Conservation (phyloP, 1,140 invertebrate species). For the Mamestra configurata region DNA sequence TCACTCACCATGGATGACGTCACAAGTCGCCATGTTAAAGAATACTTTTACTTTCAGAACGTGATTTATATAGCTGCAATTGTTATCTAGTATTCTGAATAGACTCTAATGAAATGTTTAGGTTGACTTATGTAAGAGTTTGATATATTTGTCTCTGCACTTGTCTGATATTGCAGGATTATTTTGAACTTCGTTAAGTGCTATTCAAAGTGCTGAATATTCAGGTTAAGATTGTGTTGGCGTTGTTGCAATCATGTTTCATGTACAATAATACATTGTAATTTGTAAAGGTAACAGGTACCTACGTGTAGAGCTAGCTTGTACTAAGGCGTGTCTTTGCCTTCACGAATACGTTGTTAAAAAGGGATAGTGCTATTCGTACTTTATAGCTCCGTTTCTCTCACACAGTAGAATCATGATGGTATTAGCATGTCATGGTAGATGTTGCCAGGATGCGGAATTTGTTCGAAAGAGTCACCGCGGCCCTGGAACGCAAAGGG, state of each 20-base stretch:
- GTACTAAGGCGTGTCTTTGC: no score
- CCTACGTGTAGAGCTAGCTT: no score
- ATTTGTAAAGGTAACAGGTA: background rate
- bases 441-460: no score
- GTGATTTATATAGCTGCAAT: background rate
- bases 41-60: background rate
- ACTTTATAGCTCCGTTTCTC: no score
- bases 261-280: no score
- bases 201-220: conserved; percentile 8
- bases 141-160: background rate
- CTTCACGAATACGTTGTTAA: no score
- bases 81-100: background rate
- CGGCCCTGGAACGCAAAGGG: no score
- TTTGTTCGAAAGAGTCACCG: no score
- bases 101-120: background rate
- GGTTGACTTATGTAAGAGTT: background rate
- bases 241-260: background rate
- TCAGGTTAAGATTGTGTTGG: conserved; percentile 4
- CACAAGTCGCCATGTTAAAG: background rate
- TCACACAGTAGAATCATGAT: no score
- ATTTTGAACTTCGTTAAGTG: conserved; percentile 1
- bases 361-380: no score
- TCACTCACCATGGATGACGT: background rate
- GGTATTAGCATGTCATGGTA: no score
- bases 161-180: background rate